Conservation (phyloP, 2,888 invertebrate species). For the Polydrusus cervinus region DNA sequence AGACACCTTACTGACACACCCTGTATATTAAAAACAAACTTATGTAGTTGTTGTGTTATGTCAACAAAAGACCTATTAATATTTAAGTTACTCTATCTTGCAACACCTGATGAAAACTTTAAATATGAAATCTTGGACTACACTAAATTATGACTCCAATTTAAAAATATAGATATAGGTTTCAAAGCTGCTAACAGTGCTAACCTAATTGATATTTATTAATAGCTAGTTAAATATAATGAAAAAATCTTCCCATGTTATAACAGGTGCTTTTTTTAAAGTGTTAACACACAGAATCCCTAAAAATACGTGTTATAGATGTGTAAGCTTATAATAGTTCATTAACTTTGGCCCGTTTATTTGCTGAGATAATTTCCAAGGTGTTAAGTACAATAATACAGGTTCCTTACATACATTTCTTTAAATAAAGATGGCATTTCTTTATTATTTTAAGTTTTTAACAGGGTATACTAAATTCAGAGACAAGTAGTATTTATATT, state of each 20-base stretch:
- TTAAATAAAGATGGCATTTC: conserved; percentile 16
- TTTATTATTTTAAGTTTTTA: not conserved
- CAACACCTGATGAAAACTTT: not conserved
- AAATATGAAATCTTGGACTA: not conserved
- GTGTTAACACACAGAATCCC: conserved; percentile 44
- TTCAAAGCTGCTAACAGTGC: conserved; percentile 5
- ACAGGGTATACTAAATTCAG: no score
- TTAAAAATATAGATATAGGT: conserved; percentile 25
- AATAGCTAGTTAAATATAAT: conserved; percentile 33
- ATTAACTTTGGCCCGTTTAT: conserved; percentile 53
- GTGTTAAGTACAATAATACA: conserved; percentile 41
- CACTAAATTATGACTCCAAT: conserved; percentile 12
- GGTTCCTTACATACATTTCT: conserved; percentile 29
- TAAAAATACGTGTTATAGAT: conserved; percentile 53
- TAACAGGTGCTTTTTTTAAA: conserved; percentile 44
- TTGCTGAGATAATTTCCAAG: conserved; percentile 51
- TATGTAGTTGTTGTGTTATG: not conserved
- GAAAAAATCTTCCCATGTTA: conserved; percentile 42
- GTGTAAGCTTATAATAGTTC: conserved; percentile 51
- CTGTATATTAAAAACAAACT: conserved; percentile 1
- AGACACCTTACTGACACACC: no score
- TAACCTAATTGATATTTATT: conserved; percentile 43
- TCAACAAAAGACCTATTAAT: not conserved
- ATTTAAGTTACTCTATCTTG: not conserved
- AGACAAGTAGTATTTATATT: no score